These are phyloP conservation scores for Helicoverpa armigera DNA, from an alignment of 1,140 invertebrate genomes.

Conservation along the genomic window DNA sequence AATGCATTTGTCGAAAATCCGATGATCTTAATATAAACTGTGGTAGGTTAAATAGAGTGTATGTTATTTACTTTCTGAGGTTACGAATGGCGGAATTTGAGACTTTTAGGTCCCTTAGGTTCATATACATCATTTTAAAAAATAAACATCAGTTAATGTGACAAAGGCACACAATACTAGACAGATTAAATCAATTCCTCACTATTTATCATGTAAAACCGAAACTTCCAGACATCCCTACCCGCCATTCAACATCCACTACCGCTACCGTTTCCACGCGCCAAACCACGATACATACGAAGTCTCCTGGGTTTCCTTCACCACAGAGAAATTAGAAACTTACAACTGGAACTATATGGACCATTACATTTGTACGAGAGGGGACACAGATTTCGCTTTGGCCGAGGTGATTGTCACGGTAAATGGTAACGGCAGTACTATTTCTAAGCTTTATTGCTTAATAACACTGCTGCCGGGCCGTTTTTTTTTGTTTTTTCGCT, in stretches of 20 bases:
- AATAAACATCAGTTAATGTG: too few relatives aligned
- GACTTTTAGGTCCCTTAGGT: too few relatives aligned
- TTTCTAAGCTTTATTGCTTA: neutral
- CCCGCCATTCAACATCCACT: conserved; percentile 95
- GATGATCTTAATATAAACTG: too few relatives aligned
- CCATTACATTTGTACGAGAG: conserved; percentile 97
- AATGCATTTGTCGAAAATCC: too few relatives aligned
- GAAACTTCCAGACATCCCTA: conserved; percentile 93
- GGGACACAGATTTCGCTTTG: conserved; percentile 95
- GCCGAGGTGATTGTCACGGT: conserved; percentile 89
- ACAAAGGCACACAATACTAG: too few relatives aligned
- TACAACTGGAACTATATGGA: conserved; percentile 99
- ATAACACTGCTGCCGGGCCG: conserved; percentile 18
- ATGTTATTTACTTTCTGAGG: too few relatives aligned
- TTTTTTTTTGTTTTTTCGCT: conserved; percentile 1
- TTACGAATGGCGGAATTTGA: too few relatives aligned
- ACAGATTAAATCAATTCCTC: too few relatives aligned
- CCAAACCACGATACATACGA: conserved; percentile 97
- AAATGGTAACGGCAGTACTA: conserved; percentile 16
- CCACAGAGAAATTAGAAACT: conserved; percentile 97
- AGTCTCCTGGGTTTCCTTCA: conserved; percentile 97
- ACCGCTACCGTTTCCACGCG: conserved; percentile 96
- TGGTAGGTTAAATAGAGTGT: too few relatives aligned
- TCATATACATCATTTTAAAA: too few relatives aligned
- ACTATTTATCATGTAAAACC: neutral